These are phyloP conservation scores for Andrena chrysosceles DNA, from an alignment of 2,888 invertebrate species.

Conservation along the genomic window DNA sequence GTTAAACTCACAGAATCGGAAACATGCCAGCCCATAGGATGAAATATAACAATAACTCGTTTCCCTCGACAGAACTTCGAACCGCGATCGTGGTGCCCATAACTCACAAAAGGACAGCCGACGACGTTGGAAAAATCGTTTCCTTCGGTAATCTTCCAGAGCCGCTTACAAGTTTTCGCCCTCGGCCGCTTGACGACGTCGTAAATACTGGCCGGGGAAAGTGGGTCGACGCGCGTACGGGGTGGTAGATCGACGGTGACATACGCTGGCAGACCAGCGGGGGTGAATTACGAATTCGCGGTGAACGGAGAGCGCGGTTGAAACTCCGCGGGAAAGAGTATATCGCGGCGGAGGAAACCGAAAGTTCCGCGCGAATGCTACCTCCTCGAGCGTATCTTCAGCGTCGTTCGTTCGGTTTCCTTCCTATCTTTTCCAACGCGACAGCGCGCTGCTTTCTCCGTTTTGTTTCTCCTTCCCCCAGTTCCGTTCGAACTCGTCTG, in stretches of 20 bases:
- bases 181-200: slow-evolving; percentile 34
- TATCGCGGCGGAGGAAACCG: slow-evolving; percentile 43
- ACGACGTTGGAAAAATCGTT: slow-evolving; percentile 37
- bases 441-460: neutral
- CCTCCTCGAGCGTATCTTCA: slow-evolving; percentile 14
- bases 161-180: slow-evolving; percentile 54
- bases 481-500: slow-evolving; percentile 33
- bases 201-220: slow-evolving; percentile 58
- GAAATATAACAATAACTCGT: neutral
- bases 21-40: too few species aligned
- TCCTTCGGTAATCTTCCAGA: slow-evolving; percentile 27
- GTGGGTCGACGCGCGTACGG: slow-evolving; percentile 48
- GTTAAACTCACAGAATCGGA: too few species aligned
- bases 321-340: slow-evolving; percentile 59
- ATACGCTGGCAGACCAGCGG: slow-evolving; percentile 18
- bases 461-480: slow-evolving; percentile 2
- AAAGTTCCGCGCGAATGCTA: slow-evolving; percentile 50
- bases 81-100: neutral
- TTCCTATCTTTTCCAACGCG: slow-evolving; percentile 14
- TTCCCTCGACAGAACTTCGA: neutral
- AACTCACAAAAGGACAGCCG: slow-evolving; percentile 9
- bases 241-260: slow-evolving; percentile 32
- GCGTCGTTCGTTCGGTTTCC: slow-evolving; percentile 32
- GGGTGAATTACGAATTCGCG: slow-evolving; percentile 52
- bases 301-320: slow-evolving; percentile 46